phyloP scores from a whole-genome alignment of 2,797 vertebrate species.

The Galagoides demidoff region DNA sequence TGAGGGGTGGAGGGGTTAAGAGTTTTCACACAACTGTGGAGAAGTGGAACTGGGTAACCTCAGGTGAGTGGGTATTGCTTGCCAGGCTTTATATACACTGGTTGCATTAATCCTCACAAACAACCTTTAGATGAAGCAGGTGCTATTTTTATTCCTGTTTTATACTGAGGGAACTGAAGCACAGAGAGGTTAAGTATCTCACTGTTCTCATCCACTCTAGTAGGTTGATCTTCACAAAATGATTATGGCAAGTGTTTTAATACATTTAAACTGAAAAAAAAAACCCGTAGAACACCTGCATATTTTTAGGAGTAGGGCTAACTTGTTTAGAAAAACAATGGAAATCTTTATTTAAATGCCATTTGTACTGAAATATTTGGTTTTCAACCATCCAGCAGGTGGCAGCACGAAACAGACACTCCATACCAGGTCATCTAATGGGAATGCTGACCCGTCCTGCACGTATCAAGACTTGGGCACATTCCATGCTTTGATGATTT shows the following conservation, averaged over 20 bases:
- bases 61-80: background rate
- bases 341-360: conserved; percentile 32
- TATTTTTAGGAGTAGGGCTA: background rate
- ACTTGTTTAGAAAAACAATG: background rate
- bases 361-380: background rate
- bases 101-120: background rate
- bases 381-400: conserved; percentile 70
- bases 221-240: background rate
- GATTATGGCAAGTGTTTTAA: background rate
- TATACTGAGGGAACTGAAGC: background rate
- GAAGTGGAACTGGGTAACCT: background rate
- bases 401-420: conserved; percentile 64
- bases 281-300: background rate
- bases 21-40: background rate
- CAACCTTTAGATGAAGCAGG: background rate
- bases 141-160: background rate
- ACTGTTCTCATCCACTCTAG: background rate
- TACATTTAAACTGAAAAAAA: background rate
- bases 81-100: background rate
- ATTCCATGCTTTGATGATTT: conserved; percentile 94
- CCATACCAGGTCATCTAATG: background rate
- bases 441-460: background rate
- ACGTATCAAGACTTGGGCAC: conserved; percentile 78
- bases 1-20: background rate
- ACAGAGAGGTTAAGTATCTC: background rate